Base-by-base conservation (phyloP, 2,797 vertebrate species). In the Rhynchonycteris naso region DNA sequence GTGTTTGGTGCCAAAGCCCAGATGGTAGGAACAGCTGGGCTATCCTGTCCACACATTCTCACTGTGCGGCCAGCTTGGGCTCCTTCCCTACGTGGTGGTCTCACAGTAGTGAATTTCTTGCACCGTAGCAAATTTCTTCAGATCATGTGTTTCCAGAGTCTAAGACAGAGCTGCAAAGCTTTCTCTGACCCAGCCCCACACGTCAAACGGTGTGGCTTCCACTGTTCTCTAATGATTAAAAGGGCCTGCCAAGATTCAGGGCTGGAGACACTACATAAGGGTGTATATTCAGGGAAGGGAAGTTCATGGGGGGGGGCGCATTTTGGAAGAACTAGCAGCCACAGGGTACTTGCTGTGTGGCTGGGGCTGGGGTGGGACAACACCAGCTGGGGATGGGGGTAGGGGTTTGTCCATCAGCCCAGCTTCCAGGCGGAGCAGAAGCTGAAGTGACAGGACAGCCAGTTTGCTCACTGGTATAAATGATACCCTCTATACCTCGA, bases 351-450 rank as follows among this genome's bases (percentile, higher is more conserved):
- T 59, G 35, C 74, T 47, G n/a, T 47, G 35, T 33, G 47, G 28
- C 56, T 65, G 11, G 12, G n/a, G 14, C 68, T 24, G 19, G 15
- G 15, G 43, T 58, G 13, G 10, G 10, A 89, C 8, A 30, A 7
- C 19, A 59, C 0, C 22, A 15, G 47, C 38, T 21, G 2, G 50
- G 19, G 26, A 72, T 3, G 5, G 28, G 10, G 13, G 9, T 0
- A 19, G 8, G n/a, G 33, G 75, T 24, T 5, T 30, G 50, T 15
- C 22, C 38, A 22, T 59, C 79, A 79, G 65, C 21, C 33, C 61
- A 80, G 7, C 24, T 68, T 71, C 91, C 43, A 43, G 30, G 58
- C 68, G 80, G 43, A 92, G 13, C 35, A 47, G 83, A 91, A 90
- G 38, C 35, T 30, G 14, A 80, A 68, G 26, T 13, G 30, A 79